Conservation (phyloP, 2,888 invertebrate genomes). For the Andrena fulva region DNA sequence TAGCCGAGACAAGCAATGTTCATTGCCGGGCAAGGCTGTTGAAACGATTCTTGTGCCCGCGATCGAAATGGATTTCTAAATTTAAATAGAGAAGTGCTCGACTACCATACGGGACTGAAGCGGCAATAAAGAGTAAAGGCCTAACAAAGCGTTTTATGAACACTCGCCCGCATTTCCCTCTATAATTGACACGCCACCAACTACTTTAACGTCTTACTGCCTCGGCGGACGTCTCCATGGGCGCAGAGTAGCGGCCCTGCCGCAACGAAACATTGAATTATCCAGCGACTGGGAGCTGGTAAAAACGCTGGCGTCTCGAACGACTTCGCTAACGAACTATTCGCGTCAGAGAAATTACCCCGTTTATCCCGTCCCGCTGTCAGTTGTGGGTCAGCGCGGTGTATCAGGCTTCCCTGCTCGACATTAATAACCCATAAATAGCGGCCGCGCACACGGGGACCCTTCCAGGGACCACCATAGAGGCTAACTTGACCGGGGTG, state of each 20-base stretch:
- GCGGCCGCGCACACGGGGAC: constrained; percentile 37
- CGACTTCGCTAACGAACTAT: constrained; percentile 55
- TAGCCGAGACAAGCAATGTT: background rate
- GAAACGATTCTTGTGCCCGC: background rate
- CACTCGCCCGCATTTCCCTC: constrained; percentile 10
- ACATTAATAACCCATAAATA: constrained; percentile 76
- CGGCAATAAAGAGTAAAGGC: no score
- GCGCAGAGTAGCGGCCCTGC: background rate
- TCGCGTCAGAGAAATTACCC: constrained; percentile 61
- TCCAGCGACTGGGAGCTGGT: background rate
- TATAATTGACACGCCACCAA: background rate
- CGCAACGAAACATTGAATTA: constrained; percentile 12
- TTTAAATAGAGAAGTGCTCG: background rate
- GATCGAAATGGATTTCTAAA: background rate
- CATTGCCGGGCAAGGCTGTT: background rate
- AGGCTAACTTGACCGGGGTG: background rate
- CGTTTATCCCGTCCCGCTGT: constrained; percentile 61
- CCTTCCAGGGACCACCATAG: constrained; percentile 24
- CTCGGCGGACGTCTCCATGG: background rate
- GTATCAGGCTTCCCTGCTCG: constrained; percentile 65
- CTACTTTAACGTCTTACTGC: background rate
- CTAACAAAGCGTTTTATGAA: constrained; percentile 2
- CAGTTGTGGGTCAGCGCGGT: constrained; percentile 71
- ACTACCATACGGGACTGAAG: background rate
- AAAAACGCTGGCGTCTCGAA: background rate